Evolutionary conservation across 2,113 vertebrate species (phyloP).

Genomic region (Sigmodon hispidus): DNA sequence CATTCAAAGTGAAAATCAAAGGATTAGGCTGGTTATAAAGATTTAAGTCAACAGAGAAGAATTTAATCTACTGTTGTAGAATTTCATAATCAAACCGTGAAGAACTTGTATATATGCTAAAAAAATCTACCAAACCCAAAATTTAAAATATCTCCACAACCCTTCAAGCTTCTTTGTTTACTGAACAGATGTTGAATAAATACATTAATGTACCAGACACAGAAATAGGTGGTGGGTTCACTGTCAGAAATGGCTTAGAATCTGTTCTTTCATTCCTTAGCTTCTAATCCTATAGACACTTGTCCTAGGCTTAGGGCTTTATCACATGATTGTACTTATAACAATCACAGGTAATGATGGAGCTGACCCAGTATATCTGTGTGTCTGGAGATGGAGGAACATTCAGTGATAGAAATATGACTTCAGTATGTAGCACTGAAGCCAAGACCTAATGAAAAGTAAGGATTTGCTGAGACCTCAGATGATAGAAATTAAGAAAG

Average conservation of each 20-base stretch:
- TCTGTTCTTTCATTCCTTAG: neutral
- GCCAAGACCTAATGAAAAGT: neutral
- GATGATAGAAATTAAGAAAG: neutral
- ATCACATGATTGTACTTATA: neutral
- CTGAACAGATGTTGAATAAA: neutral
- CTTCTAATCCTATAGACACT: neutral
- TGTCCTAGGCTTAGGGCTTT: neutral
- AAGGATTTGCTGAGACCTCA: neutral
- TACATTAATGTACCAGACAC: neutral
- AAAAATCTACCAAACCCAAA: slow-evolving; percentile 49
- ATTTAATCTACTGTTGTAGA: slow-evolving; percentile 48
- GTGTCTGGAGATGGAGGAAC: neutral
- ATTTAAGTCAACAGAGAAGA: slow-evolving; percentile 60
- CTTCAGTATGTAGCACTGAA: neutral
- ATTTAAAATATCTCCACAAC: slow-evolving; percentile 24
- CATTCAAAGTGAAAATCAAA: slow-evolving; percentile 70
- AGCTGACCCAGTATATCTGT: neutral
- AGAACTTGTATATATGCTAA: slow-evolving; percentile 6
- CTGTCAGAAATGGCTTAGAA: neutral
- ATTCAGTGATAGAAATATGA: neutral
- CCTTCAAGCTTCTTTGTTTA: neutral
- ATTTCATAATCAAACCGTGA: slow-evolving; percentile 49
- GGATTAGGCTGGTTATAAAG: slow-evolving; percentile 42
- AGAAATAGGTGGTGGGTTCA: neutral
- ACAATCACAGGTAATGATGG: neutral